Conservation (phyloP, 2,888 invertebrate species). For the Oegoconia quadripuncta region DNA sequence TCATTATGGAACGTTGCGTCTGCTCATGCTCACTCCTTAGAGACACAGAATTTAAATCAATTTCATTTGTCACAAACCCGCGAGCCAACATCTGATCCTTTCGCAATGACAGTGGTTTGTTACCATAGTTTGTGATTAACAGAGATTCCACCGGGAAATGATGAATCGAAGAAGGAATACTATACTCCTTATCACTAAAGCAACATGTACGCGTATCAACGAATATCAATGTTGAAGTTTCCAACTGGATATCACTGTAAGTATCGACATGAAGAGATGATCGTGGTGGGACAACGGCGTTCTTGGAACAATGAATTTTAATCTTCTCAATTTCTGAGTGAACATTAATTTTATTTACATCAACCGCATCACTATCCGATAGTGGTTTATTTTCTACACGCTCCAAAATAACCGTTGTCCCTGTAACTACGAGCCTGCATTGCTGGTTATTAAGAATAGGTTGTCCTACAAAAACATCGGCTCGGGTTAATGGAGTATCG, state of each 20-base stretch:
- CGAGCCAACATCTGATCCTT: background rate
- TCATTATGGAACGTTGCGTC: background rate
- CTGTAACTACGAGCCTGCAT: too few species aligned
- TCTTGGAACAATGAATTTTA: too few species aligned
- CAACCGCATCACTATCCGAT: too few species aligned
- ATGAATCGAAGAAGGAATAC: background rate
- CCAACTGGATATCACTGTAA: background rate
- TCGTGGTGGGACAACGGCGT: too few species aligned
- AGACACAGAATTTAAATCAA: background rate
- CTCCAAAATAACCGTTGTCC: too few species aligned
- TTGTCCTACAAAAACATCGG: too few species aligned
- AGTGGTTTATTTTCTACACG: too few species aligned
- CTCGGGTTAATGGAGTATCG: too few species aligned
- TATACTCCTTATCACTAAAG: background rate
- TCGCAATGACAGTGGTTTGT: background rate
- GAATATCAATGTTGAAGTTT: background rate
- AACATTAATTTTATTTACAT: too few species aligned
- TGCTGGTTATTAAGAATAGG: too few species aligned
- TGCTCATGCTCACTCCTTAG: background rate
- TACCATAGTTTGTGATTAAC: background rate
- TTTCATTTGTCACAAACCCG: background rate
- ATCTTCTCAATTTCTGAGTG: too few species aligned
- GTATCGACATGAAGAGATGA: too few species aligned
- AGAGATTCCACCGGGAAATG: background rate
- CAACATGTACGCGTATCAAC: background rate